phyloP scores from a whole-genome alignment of 2,888 invertebrate species.

The Caenorhabditis sp. region DNA sequence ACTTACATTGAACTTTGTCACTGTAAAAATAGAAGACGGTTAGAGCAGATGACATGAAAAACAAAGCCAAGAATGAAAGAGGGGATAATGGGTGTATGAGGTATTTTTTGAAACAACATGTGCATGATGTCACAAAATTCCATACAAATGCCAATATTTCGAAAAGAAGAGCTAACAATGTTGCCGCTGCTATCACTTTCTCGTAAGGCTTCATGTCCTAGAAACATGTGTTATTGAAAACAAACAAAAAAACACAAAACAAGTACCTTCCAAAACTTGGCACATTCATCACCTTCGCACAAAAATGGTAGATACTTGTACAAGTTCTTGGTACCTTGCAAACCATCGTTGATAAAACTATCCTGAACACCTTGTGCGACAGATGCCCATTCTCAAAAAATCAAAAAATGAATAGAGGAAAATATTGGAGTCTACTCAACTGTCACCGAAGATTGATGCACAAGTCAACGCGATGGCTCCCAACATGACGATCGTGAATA shows the following conservation, averaged over 20 bases:
- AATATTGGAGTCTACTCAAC: slow-evolving; percentile 1
- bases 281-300: not conserved
- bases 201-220: slow-evolving; percentile 34
- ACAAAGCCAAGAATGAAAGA: slow-evolving; percentile 24
- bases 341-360: not conserved
- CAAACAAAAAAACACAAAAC: too few species aligned
- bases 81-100: slow-evolving; percentile 37
- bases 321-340: not conserved
- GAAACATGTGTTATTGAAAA: not conserved
- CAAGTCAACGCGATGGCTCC: slow-evolving; percentile 35
- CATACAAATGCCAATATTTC: slow-evolving; percentile 46
- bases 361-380: not conserved
- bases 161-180: slow-evolving; percentile 33
- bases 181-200: slow-evolving; percentile 33
- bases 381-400: not conserved
- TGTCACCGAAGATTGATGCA: slow-evolving; percentile 26
- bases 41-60: slow-evolving; percentile 21
- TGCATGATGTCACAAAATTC: slow-evolving; percentile 43
- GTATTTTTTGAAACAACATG: slow-evolving; percentile 41
- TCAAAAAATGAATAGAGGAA: not conserved
- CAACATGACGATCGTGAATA: slow-evolving; percentile 34
- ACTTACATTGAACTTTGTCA: slow-evolving; percentile 18
- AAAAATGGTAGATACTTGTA: not conserved
- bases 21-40: slow-evolving; percentile 32
- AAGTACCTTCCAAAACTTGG: not conserved